Conservation (phyloP, 2,113 vertebrate genomes). For the Pygoscelis antarcticus region DNA sequence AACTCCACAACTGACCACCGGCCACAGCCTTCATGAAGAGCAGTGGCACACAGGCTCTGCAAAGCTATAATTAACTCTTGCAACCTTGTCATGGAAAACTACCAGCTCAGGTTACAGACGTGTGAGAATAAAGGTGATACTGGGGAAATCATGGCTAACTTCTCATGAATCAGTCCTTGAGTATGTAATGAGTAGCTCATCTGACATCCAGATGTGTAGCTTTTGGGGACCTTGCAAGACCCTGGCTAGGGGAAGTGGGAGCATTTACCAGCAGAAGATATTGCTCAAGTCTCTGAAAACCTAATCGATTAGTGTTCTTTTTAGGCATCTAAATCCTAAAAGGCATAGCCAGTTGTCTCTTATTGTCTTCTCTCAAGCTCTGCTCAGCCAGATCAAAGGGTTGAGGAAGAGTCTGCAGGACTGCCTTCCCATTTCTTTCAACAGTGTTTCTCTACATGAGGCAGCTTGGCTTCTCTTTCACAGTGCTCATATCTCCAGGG, state of each 20-base stretch:
- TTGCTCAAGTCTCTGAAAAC: neutral
- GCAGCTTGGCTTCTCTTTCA: neutral
- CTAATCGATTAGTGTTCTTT: fast-evolving
- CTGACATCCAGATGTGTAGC: neutral
- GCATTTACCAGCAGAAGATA: neutral
- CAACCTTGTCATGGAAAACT: neutral
- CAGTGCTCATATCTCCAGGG: fast-evolving
- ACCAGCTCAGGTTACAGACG: neutral
- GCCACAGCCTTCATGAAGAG: neutral
- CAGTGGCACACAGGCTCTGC: neutral
- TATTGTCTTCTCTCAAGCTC: neutral
- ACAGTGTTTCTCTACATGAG: neutral
- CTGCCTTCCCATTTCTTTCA: neutral
- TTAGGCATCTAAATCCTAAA: neutral
- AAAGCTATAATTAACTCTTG: neutral
- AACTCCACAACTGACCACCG: neutral
- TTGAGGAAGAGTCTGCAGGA: neutral
- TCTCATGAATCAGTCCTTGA: neutral
- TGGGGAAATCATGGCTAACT: neutral
- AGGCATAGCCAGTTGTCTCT: neutral
- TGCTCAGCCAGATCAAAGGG: neutral
- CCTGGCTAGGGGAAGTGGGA: neutral
- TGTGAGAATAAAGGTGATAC: neutral
- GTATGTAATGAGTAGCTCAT: neutral
- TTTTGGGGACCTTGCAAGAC: neutral